Evolutionary conservation across 2,797 vertebrate genomes (phyloP).

Genomic region (Gadopsis bispinosus): DNA sequence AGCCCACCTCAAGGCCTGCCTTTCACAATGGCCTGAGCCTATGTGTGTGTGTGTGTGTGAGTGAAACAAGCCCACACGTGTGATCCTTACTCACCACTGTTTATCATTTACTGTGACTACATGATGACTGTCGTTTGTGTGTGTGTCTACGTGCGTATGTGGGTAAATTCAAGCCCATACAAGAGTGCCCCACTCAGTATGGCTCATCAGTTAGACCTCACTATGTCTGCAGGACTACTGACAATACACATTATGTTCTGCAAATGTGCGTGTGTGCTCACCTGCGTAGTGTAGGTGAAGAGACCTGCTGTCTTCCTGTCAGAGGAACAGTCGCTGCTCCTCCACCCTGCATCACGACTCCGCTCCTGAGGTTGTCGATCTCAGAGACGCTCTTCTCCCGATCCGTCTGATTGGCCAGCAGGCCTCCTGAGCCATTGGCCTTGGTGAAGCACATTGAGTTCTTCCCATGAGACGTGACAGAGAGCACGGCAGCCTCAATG

Average conservation of each 20-base stretch:
- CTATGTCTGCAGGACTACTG: slow-evolving; percentile 36
- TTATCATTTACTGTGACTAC: slow-evolving; percentile 51
- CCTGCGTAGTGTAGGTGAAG: slow-evolving; percentile 98
- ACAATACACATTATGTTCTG: slow-evolving; percentile 10
- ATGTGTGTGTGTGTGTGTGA: slow-evolving; percentile 28
- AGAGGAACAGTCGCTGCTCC: slow-evolving; percentile 83
- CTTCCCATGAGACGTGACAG: slow-evolving; percentile 74
- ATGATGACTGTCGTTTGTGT: slow-evolving; percentile 48
- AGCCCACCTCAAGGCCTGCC: slow-evolving; percentile 63
- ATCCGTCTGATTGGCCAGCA: slow-evolving; percentile 94
- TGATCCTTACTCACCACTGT: slow-evolving; percentile 58
- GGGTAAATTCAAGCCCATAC: slow-evolving; percentile 55
- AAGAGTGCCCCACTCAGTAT: slow-evolving; percentile 36
- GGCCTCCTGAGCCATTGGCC: slow-evolving; percentile 85
- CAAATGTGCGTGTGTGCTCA: slow-evolving; percentile 64
- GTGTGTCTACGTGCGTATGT: slow-evolving; percentile 16
- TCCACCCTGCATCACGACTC: slow-evolving; percentile 81
- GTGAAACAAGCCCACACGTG: slow-evolving; percentile 64
- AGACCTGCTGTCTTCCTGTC: slow-evolving; percentile 91
- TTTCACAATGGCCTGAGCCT: slow-evolving; percentile 69
- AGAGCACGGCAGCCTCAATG: slow-evolving; percentile 93
- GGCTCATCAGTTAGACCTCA: slow-evolving; percentile 39
- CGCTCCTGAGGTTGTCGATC: slow-evolving; percentile 89
- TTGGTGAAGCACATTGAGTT: slow-evolving; percentile 71
- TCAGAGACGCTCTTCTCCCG: slow-evolving; percentile 96